These are phyloP conservation scores for Drosophila pallidifrons DNA, from an alignment of 1,140 invertebrate genomes.

Conservation along the genomic window DNA sequence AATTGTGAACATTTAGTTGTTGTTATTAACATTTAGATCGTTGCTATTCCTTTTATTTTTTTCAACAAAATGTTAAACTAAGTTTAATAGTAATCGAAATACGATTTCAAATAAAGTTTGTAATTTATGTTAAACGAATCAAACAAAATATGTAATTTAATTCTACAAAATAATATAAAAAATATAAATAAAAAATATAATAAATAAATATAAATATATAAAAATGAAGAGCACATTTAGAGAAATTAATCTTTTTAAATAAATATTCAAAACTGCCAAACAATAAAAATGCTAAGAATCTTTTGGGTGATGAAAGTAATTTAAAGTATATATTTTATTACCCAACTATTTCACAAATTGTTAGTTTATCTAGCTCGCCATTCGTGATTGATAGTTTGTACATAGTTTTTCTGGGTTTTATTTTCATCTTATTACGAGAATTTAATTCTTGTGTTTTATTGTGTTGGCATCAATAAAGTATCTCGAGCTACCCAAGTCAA, in stretches of 20 bases:
- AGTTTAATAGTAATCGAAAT: not conserved
- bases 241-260: not conserved
- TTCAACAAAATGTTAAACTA: too few species aligned
- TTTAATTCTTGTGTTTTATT: constrained; percentile 28
- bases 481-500: constrained; percentile 42
- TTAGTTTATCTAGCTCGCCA: not conserved
- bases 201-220: too few species aligned
- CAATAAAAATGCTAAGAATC: too few species aligned
- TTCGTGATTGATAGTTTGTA: constrained; percentile 23
- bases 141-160: not conserved
- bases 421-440: constrained; percentile 9
- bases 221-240: not conserved
- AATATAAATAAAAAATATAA: too few species aligned
- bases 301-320: not conserved
- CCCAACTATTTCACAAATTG: not conserved
- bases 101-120: not conserved
- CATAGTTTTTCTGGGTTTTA: not conserved
- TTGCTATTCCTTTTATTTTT: too few species aligned
- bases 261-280: not conserved
- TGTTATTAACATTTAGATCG: too few species aligned
- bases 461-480: constrained; percentile 54
- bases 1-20: too few species aligned
- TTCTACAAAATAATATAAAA: too few species aligned
- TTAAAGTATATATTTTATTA: not conserved
- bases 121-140: not conserved